These are phyloP conservation scores for Synchiropus splendidus DNA, from an alignment of 2,113 vertebrate genomes.

Conservation along the genomic window DNA sequence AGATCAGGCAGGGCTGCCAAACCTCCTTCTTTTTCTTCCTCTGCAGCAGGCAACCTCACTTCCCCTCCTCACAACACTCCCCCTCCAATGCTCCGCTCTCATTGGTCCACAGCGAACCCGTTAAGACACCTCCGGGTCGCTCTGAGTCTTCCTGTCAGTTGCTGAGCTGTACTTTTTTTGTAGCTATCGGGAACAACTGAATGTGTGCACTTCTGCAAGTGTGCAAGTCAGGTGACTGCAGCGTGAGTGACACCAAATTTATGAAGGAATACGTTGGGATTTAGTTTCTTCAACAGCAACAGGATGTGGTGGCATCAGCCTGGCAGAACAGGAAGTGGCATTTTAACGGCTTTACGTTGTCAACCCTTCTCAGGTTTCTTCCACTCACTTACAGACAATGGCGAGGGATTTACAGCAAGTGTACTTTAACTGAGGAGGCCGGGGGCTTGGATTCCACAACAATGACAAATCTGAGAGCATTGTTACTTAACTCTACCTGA, in stretches of 20 bases:
- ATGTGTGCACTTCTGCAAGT: conserved; percentile 1
- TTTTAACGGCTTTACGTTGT: no score
- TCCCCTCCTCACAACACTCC: conserved; percentile 40
- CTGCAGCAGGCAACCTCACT: conserved; percentile 15
- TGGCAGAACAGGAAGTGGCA: no score
- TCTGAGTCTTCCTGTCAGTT: conserved; percentile 26
- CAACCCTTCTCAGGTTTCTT: not conserved
- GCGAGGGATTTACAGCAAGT: conserved; percentile 12
- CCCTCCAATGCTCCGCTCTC: conserved; percentile 37
- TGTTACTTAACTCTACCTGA: no score
- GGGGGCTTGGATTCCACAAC: no score
- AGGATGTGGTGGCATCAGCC: no score
- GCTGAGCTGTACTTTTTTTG: conserved; percentile 15
- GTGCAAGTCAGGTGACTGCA: no score
- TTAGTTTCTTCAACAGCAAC: not conserved
- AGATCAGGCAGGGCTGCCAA: conserved; percentile 48
- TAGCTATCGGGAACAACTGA: conserved; percentile 3
- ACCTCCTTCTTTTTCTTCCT: conserved; percentile 1
- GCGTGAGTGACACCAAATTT: no score
- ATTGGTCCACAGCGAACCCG: conserved; percentile 52
- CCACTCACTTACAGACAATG: not conserved
- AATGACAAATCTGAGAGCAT: no score
- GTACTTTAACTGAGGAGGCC: not conserved
- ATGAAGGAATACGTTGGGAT: not conserved
- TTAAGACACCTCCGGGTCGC: conserved; percentile 24